Percentiles rank a stretch among this genome's conserved stretches.
Evolutionary conservation across 2,888 invertebrate species (phyloP).

Genomic region (Dermolepida albohirtum): DNA sequence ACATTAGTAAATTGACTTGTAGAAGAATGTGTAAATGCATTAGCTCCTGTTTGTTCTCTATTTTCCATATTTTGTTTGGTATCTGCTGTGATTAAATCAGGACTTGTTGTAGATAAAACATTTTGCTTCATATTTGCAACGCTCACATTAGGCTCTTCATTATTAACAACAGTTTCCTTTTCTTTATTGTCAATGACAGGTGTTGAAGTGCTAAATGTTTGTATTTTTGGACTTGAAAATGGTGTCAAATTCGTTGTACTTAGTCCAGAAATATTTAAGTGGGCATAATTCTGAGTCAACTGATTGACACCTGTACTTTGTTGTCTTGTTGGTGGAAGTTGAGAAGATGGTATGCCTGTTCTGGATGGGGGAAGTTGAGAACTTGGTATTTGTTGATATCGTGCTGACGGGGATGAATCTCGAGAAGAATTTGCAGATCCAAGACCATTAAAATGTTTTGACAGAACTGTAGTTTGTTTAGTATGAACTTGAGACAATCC

Average conservation of each 20-base stretch:
- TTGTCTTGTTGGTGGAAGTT: slow-evolving; percentile 53
- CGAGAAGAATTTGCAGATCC: slow-evolving; percentile 63
- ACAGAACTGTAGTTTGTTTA: slow-evolving; percentile 41
- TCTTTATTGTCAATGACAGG: slow-evolving; percentile 47
- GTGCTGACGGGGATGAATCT: slow-evolving; percentile 60
- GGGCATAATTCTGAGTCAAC: slow-evolving; percentile 50
- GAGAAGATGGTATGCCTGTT: slow-evolving; percentile 56
- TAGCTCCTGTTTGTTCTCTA: not conserved
- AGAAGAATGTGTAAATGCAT: slow-evolving; percentile 48
- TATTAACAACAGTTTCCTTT: not conserved
- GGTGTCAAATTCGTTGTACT: slow-evolving; percentile 48
- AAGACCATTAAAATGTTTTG: slow-evolving; percentile 59
- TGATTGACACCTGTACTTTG: slow-evolving; percentile 43
- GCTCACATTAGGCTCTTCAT: slow-evolving; percentile 1
- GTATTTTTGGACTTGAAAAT: slow-evolving; percentile 51
- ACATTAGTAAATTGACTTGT: slow-evolving; percentile 49
- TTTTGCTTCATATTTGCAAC: not conserved
- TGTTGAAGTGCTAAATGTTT: slow-evolving; percentile 56
- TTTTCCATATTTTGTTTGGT: not conserved
- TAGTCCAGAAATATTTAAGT: slow-evolving; percentile 47
- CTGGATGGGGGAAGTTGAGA: slow-evolving; percentile 56
- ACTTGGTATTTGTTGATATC: slow-evolving; percentile 52
- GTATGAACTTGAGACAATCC: slow-evolving; percentile 52
- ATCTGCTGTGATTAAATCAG: not conserved
- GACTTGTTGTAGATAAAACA: not conserved